phyloP scores from a whole-genome alignment of 2,113 vertebrate species.

The Mesembrinibis cayennensis region DNA sequence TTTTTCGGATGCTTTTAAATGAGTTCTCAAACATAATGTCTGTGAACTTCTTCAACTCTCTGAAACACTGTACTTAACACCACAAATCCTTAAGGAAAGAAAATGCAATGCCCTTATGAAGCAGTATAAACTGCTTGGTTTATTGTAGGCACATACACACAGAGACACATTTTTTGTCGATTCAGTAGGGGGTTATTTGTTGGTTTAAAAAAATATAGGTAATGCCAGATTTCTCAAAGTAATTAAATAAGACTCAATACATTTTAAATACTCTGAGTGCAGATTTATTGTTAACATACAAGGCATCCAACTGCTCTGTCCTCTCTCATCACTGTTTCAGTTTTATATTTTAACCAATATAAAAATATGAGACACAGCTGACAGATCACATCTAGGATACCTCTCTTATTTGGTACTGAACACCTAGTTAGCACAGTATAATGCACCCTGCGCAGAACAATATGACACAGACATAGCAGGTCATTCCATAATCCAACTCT shows the following conservation, averaged over 20 bases:
- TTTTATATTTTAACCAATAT: constrained; percentile 80
- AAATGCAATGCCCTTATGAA: neutral
- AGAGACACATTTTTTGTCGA: neutral
- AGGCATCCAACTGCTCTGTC: constrained; percentile 45
- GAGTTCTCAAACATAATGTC: neutral
- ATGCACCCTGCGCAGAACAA: constrained; percentile 92
- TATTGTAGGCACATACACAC: neutral
- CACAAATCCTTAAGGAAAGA: neutral
- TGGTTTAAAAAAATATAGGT: neutral
- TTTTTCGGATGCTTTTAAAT: neutral
- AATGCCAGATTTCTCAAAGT: neutral
- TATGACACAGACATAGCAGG: constrained; percentile 99
- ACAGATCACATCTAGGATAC: constrained; percentile 85
- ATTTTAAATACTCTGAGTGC: constrained; percentile 43
- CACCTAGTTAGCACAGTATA: constrained; percentile 96
- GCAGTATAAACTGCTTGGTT: neutral
- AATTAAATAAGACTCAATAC: neutral
- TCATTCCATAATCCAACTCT: constrained; percentile 99
- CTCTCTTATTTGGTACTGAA: constrained; percentile 88
- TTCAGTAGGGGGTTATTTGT: neutral
- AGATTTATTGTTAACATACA: constrained; percentile 30
- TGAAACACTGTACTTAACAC: neutral
- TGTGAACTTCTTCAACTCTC: neutral
- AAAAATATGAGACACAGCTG: constrained; percentile 83
- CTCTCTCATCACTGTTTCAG: constrained; percentile 71